Percentiles rank a stretch among this genome's conserved stretches.
These are phyloP conservation scores for Macheiramphus alcinus DNA, from an alignment of 2,113 vertebrate species.

Conservation along the genomic window DNA sequence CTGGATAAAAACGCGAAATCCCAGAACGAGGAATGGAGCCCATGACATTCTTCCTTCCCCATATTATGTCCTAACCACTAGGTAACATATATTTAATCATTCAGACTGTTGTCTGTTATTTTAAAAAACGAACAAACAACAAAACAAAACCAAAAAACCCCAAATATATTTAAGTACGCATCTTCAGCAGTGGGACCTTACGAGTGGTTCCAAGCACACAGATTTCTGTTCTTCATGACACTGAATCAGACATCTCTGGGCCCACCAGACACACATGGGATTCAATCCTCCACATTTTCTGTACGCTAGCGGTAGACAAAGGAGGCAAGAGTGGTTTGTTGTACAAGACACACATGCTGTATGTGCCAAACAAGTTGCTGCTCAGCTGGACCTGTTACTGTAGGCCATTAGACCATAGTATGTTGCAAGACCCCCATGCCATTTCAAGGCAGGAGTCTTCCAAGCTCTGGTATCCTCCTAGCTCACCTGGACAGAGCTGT, in stretches of 20 bases:
- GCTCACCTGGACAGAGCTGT: background rate
- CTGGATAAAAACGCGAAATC: background rate
- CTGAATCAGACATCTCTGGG: background rate
- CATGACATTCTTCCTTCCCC: background rate
- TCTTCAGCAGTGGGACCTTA: background rate
- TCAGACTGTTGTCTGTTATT: background rate
- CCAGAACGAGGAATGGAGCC: background rate
- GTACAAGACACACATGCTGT: background rate
- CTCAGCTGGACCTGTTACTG: background rate
- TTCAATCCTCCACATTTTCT: background rate
- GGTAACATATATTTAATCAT: background rate
- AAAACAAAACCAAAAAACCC: background rate
- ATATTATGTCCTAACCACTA: background rate
- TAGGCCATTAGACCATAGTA: background rate
- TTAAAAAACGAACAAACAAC: background rate
- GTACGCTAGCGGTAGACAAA: background rate
- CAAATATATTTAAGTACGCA: background rate
- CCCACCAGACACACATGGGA: background rate
- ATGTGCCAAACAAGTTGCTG: background rate
- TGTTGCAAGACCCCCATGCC: background rate
- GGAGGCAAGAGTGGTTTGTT: background rate
- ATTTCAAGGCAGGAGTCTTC: background rate
- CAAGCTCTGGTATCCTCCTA: background rate
- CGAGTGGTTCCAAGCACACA: background rate
- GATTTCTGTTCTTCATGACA: background rate